These are phyloP conservation scores for Ficedula albicollis DNA, from an alignment of 2,797 vertebrate species.

Conservation along the genomic window DNA sequence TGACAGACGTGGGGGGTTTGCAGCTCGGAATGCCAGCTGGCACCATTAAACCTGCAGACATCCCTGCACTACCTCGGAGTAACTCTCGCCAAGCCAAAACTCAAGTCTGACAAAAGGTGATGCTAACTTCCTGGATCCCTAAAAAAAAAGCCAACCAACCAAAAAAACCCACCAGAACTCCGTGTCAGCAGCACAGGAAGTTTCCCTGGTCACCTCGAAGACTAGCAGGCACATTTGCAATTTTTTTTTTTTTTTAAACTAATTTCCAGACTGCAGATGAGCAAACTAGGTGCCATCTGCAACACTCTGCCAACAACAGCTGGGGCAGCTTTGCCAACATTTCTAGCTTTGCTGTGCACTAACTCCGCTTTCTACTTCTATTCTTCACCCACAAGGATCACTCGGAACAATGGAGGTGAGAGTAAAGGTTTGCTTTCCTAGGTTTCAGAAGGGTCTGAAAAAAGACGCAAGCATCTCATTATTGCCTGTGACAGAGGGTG, in stretches of 20 bases:
- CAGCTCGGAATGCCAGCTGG: background rate
- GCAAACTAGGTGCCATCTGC: background rate
- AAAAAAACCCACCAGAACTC: background rate
- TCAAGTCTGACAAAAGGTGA: background rate
- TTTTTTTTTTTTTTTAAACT: background rate
- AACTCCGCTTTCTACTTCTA: background rate
- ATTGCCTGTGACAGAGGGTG: background rate
- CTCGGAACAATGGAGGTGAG: background rate
- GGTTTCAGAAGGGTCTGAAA: background rate
- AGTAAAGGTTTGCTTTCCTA: background rate
- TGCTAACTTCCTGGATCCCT: background rate
- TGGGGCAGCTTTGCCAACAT: background rate
- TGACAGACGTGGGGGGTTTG: rapidly evolving
- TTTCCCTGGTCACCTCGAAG: background rate
- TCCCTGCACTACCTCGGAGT: rapidly evolving
- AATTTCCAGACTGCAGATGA: background rate
- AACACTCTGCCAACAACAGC: background rate
- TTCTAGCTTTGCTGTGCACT: background rate
- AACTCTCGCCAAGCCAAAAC: background rate
- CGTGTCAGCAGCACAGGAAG: background rate
- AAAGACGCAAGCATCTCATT: background rate
- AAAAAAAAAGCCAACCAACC: background rate
- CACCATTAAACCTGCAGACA: background rate
- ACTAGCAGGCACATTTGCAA: background rate
- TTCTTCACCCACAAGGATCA: background rate